These are phyloP conservation scores for Mesorhabditis sp. DNA, from an alignment of 2,888 invertebrate genomes.

Conservation along the genomic window DNA sequence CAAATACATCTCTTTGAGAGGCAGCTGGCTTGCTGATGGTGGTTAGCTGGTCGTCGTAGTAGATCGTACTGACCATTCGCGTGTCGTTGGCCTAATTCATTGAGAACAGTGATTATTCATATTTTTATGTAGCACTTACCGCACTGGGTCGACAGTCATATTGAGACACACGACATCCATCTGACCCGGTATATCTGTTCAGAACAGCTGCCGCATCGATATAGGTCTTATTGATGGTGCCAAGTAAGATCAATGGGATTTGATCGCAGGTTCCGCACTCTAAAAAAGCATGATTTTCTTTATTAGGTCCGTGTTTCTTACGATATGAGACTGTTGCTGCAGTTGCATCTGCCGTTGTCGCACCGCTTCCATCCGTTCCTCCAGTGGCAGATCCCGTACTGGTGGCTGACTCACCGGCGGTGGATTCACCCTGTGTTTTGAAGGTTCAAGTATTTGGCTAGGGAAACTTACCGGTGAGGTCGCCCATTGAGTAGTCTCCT, in stretches of 20 bases:
- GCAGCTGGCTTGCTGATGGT: background rate
- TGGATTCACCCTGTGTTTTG: too few species aligned
- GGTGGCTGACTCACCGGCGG: too few species aligned
- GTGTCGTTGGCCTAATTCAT: background rate
- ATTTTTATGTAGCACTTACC: background rate
- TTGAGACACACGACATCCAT: background rate
- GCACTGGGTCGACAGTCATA: background rate
- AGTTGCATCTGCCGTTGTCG: too few species aligned
- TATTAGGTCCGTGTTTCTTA: too few species aligned
- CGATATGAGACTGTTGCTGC: background rate
- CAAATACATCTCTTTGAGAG: background rate
- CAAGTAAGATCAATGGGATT: background rate
- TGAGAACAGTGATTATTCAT: background rate
- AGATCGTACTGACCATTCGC: background rate
- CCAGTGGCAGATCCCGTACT: too few species aligned
- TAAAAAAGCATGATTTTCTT: background rate
- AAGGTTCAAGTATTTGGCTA: too few species aligned
- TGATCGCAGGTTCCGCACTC: background rate
- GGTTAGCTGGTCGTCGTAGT: background rate
- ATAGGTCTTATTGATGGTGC: background rate
- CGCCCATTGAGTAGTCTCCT: too few species aligned
- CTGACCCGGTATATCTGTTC: background rate
- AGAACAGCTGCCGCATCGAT: background rate
- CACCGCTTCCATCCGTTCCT: too few species aligned
- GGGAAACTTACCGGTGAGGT: too few species aligned